phyloP scores from a whole-genome alignment of 2,113 vertebrate genomes.

The Rhinogobius similis region DNA sequence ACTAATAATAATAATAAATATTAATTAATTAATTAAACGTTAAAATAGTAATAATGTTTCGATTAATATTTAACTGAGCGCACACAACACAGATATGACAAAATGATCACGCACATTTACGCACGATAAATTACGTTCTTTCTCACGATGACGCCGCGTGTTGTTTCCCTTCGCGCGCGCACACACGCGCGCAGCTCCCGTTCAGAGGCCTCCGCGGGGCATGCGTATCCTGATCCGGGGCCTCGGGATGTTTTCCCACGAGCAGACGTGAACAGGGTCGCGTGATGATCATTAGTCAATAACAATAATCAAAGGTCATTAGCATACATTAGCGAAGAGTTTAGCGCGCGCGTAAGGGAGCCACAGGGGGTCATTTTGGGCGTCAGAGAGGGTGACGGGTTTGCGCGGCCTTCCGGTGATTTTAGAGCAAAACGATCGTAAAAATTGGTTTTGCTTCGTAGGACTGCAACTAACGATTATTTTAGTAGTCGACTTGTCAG shows the following conservation, averaged over 20 bases:
- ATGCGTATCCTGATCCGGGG: slow-evolving; percentile 17
- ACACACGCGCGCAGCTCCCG: slow-evolving; percentile 8
- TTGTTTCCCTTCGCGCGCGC: background rate
- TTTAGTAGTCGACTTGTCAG: no score
- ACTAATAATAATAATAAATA: background rate
- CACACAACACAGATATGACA: background rate
- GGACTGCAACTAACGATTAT: background rate
- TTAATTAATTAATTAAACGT: background rate
- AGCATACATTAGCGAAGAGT: slow-evolving; percentile 48
- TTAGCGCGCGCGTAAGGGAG: slow-evolving; percentile 34
- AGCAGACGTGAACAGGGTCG: slow-evolving; percentile 26
- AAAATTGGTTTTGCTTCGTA: background rate
- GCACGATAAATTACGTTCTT: background rate
- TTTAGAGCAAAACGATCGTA: background rate
- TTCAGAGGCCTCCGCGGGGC: slow-evolving; percentile 35
- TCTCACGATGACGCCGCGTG: background rate
- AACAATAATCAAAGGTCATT: slow-evolving; percentile 61
- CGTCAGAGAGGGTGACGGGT: background rate
- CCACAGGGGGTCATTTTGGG: slow-evolving; percentile 14
- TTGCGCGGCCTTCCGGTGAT: background rate
- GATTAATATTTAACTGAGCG: background rate
- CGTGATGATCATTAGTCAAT: slow-evolving; percentile 61
- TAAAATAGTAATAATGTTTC: background rate
- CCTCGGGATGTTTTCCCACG: slow-evolving; percentile 44
- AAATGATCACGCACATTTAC: background rate